phyloP scores from a whole-genome alignment of 2,797 vertebrate genomes.

The Pseudochromis fuscus region DNA sequence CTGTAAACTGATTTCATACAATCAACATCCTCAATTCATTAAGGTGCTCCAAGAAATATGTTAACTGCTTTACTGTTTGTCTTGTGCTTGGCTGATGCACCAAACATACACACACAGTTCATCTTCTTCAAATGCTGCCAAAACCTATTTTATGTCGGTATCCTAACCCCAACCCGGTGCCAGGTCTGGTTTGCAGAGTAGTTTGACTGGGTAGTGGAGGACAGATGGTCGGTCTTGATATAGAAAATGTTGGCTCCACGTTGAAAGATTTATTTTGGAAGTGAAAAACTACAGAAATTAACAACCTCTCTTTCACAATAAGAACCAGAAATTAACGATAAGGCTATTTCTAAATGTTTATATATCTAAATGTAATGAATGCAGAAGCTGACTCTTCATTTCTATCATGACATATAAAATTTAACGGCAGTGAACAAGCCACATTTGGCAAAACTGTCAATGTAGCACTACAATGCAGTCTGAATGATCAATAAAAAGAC shows the following conservation, averaged over 20 bases:
- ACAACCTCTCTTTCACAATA: no score
- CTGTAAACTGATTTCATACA: no score
- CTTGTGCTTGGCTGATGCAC: not conserved
- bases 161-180: not conserved
- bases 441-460: conserved; percentile 16
- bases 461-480: not conserved
- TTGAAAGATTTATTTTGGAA: conserved; percentile 29
- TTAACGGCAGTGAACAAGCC: not conserved
- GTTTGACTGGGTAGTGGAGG: conserved; percentile 4
- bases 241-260: conserved; percentile 24
- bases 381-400: not conserved
- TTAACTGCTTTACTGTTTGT: not conserved
- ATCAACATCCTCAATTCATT: no score
- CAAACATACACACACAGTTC: no score
- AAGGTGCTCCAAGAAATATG: no score
- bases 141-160: not conserved
- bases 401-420: not conserved
- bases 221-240: conserved; percentile 29
- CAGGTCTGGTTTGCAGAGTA: not conserved
- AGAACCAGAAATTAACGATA: no score
- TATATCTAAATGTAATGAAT: not conserved
- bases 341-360: not conserved
- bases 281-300: conserved; percentile 12
- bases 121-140: conserved; percentile 18
- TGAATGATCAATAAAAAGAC: not conserved